Evolutionary conservation across 92 coral and sea anemone genomes (phyloP), one percentile per base, ranked within the genome.

Genomic region (Isaurus tuberculatus): DNA sequence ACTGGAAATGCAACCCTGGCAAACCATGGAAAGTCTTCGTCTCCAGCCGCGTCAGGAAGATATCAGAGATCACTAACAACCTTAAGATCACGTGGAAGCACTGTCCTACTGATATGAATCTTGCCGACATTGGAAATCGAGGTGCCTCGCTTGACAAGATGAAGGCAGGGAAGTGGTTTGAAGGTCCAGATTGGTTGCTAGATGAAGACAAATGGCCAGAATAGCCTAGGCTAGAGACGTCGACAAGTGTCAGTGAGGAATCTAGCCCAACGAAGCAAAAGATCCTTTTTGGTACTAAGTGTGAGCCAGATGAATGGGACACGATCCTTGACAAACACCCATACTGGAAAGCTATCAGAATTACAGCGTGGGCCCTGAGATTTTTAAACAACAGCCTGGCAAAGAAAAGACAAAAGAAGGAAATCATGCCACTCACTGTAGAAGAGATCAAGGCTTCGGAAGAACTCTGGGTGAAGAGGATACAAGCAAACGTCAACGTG

Each of bases 1-100:
- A 92, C 75, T 92, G 88, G 92, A 90, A 90, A 70, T 66, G 58
- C 30, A 92, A 87, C 79, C 90, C 93, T 0, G 92, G 93, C 19
- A 89, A 78, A 72, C 73, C 86, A 4, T 89, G 95, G 93, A 92
- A 92, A 43, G 90, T 85, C 40, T 90, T 90, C 64, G 89, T 92
- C 46, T 28, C 86, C 20, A 83, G 90, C 79, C 30, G 92, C 26
- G 93, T 81, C 31, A 87, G 79, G 73, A 92, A 85, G 79, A 85
- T 90, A 14, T 89, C 88, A 11, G 88, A 84, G 48, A 90, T 87
- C 65, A 75, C 90, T 2, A 36, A 31, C n/a, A 86, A 92, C 29
- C 85, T 5, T 81, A 83, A 7, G 79, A 80, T 23, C 42, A 10
- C 34, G 8, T 90, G 96, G 90, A 89, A 68, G 80, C 65, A 92